Evolutionary conservation across 2,797 vertebrate species (phyloP).

Genomic region (Hafferia zeledoni): DNA sequence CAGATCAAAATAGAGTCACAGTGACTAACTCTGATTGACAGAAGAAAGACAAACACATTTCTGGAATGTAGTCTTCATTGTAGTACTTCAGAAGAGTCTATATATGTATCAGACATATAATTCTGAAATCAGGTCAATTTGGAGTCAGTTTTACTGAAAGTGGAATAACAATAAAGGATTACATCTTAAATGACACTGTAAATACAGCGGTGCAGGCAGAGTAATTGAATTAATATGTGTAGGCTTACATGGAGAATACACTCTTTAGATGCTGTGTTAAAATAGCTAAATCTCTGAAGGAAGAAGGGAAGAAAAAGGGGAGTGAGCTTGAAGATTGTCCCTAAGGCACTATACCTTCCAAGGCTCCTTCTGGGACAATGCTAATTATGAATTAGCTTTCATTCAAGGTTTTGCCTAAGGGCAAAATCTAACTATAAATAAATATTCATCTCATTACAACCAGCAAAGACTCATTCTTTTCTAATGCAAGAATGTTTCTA

Average conservation of each 20-base stretch:
- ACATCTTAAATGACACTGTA: not conserved
- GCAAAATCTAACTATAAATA: not conserved
- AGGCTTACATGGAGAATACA: not conserved
- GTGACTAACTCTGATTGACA: not conserved
- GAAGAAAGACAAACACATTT: not conserved
- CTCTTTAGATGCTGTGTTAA: not conserved
- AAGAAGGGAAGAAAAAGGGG: not conserved
- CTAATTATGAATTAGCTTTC: slow-evolving; percentile 14
- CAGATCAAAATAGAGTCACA: not conserved
- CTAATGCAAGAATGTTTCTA: not conserved
- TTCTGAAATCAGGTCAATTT: not conserved
- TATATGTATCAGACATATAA: not conserved
- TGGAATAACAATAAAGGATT: not conserved
- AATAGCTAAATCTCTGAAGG: not conserved
- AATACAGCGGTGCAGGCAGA: not conserved
- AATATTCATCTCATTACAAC: not conserved
- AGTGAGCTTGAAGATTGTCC: not conserved
- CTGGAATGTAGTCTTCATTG: not conserved
- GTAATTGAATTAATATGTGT: not conserved
- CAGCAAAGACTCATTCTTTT: not conserved
- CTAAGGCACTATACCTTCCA: not conserved
- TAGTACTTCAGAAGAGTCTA: not conserved
- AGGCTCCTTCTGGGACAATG: not conserved
- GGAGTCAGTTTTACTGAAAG: not conserved
- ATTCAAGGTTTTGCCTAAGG: not conserved